Conservation (phyloP, 2,888 invertebrate genomes). For the Pristionchus mayeri region DNA sequence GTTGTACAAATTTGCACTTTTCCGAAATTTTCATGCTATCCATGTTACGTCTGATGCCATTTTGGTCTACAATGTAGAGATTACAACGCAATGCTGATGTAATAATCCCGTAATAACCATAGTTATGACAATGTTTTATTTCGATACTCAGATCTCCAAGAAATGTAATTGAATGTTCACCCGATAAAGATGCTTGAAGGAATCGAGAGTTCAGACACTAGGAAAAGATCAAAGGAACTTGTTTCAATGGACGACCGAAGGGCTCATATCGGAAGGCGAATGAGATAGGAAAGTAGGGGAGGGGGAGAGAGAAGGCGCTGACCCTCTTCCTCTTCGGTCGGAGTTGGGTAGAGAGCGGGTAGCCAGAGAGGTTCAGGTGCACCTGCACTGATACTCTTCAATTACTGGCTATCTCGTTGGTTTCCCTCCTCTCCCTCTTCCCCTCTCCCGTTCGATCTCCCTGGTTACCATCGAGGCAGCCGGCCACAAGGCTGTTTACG, state of each 20-base stretch:
- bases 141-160: not conserved
- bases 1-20: not conserved
- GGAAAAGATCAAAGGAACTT: not conserved
- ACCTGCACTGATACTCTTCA: not conserved
- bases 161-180: conserved; percentile 9
- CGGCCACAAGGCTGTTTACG: not conserved
- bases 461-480: not conserved
- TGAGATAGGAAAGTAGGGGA: not conserved
- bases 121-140: not conserved
- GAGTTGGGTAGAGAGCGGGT: too few relatives aligned
- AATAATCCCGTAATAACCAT: not conserved
- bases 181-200: not conserved
- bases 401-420: not conserved
- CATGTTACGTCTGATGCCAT: not conserved
- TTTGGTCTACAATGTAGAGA: conserved; percentile 10
- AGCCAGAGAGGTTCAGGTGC: not conserved
- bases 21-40: not conserved
- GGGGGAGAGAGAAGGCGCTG: not conserved
- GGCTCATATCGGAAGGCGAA: not conserved
- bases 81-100: conserved; percentile 14
- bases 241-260: not conserved
- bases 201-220: not conserved
- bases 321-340: too few relatives aligned
- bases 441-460: not conserved
- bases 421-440: not conserved